Evolutionary conservation across 2,113 vertebrate species (phyloP).

Genomic region (Otus sunia): DNA sequence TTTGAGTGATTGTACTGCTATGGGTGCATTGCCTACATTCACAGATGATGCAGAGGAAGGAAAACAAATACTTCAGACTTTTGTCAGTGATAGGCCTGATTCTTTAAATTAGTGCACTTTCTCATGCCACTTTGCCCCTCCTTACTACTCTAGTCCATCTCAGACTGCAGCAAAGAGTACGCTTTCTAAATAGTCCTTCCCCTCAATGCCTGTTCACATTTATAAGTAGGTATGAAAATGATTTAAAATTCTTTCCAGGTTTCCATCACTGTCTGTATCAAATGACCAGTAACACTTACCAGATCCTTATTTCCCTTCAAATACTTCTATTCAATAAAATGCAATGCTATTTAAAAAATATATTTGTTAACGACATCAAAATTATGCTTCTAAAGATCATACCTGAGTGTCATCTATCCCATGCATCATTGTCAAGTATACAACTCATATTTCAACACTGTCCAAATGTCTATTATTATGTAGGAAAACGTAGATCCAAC

Average conservation of each 20-base stretch:
- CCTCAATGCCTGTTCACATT: background rate
- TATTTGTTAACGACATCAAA: background rate
- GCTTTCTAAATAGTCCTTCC: background rate
- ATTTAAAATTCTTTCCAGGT: background rate
- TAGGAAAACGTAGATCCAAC: background rate
- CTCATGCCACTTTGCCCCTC: background rate
- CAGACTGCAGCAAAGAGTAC: background rate
- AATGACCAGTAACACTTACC: accelerated
- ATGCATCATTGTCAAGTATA: background rate
- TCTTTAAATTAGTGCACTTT: background rate
- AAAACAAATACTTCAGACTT: background rate
- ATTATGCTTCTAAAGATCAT: background rate
- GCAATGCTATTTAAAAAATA: background rate
- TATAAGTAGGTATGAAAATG: background rate
- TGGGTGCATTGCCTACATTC: background rate
- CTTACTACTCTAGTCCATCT: background rate
- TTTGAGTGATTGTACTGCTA: background rate
- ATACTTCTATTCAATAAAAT: background rate
- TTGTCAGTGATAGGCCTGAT: background rate
- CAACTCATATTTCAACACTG: background rate
- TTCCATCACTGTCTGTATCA: background rate
- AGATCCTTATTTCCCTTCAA: background rate
- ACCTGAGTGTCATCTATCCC: background rate
- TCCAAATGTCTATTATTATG: background rate
- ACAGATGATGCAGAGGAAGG: background rate